Conservation (phyloP, 2,113 vertebrate genomes). For the Spea multiplicata region DNA sequence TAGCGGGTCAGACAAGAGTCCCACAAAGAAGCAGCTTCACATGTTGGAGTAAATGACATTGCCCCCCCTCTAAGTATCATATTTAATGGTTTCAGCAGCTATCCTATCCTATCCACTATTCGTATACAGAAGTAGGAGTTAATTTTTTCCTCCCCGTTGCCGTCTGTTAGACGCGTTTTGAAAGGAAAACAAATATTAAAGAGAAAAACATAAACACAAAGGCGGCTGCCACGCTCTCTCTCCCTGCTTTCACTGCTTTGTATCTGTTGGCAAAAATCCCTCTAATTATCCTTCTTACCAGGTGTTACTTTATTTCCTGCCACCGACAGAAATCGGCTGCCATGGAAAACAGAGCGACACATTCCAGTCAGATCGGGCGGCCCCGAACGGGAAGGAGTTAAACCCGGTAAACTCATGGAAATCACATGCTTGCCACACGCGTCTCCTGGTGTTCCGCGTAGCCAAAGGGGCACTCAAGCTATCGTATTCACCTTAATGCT, state of each 20-base stretch:
- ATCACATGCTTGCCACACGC: not conserved
- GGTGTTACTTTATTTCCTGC: slow-evolving; percentile 46
- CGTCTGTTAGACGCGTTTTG: slow-evolving; percentile 34
- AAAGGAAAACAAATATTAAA: slow-evolving; percentile 45
- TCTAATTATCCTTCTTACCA: slow-evolving; percentile 45
- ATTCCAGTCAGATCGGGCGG: slow-evolving; percentile 4
- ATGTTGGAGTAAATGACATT: no score
- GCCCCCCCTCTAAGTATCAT: no score
- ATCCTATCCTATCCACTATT: no score
- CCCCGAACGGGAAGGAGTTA: slow-evolving; percentile 6
- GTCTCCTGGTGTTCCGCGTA: not conserved
- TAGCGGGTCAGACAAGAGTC: no score
- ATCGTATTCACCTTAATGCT: no score
- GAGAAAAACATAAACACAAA: slow-evolving; percentile 42
- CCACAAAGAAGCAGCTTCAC: no score
- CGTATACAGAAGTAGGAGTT: not conserved
- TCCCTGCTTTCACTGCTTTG: slow-evolving; percentile 11
- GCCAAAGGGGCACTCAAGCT: no score
- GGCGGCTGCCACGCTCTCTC: slow-evolving; percentile 28
- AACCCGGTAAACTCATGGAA: slow-evolving; percentile 10
- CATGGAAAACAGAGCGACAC: slow-evolving; percentile 12
- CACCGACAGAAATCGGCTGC: slow-evolving; percentile 30
- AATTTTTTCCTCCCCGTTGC: slow-evolving; percentile 6
- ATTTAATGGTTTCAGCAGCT: no score
- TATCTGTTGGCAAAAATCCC: slow-evolving; percentile 44